These are phyloP conservation scores for Maniola hyperantus DNA, from an alignment of 2,888 invertebrate genomes.

Conservation along the genomic window DNA sequence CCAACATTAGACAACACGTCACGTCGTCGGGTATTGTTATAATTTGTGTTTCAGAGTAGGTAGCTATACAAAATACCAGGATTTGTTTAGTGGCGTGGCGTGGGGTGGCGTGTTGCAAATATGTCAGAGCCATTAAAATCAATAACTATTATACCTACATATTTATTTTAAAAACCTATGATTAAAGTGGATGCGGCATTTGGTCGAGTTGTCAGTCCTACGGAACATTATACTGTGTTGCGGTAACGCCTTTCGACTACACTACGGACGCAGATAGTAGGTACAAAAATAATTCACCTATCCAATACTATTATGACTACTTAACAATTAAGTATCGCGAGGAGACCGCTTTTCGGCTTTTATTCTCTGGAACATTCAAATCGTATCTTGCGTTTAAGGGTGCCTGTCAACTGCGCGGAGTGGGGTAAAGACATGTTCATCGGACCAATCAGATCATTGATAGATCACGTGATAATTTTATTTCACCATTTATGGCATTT, in stretches of 20 bases:
- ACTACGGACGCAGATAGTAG: slow-evolving; percentile 75
- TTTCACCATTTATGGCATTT: neutral
- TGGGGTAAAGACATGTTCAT: too few species aligned
- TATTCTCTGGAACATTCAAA: neutral
- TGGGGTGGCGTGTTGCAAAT: neutral
- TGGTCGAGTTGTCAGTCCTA: slow-evolving; percentile 57
- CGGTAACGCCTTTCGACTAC: slow-evolving; percentile 73
- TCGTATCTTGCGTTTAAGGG: neutral
- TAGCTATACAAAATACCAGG: neutral
- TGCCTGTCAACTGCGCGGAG: neutral
- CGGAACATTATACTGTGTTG: slow-evolving; percentile 61
- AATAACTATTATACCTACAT: slow-evolving; percentile 28
- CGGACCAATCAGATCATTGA: too few species aligned
- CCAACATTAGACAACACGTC: too few species aligned
- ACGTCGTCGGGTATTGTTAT: too few species aligned
- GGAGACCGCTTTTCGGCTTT: slow-evolving; percentile 53
- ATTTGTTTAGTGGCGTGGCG: neutral
- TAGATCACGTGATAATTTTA: too few species aligned
- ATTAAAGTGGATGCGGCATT: slow-evolving; percentile 48
- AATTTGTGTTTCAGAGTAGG: neutral
- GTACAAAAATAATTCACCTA: slow-evolving; percentile 83
- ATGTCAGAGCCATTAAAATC: slow-evolving; percentile 23
- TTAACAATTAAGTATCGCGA: slow-evolving; percentile 79
- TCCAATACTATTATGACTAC: slow-evolving; percentile 79
- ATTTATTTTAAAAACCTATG: slow-evolving; percentile 33